These are phyloP conservation scores for Umimayanthus kanabou DNA, from an alignment of 92 coral and sea anemone genomes.

Conservation along the genomic window DNA sequence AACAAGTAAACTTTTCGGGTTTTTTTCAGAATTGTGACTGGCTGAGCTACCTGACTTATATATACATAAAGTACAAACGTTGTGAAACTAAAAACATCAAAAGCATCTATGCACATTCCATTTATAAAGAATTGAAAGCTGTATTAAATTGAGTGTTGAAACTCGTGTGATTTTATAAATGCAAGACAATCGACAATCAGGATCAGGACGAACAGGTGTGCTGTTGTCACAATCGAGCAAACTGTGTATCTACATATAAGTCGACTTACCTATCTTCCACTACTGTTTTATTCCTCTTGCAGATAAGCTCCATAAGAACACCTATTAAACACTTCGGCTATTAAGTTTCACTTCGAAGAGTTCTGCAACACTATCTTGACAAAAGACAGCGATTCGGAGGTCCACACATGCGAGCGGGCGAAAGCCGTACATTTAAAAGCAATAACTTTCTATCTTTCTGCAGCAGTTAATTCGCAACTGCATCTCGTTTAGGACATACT, in stretches of 20 bases:
- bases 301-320: constrained; percentile 22
- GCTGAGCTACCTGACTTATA: constrained; percentile 25
- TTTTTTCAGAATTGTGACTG: constrained; percentile 40
- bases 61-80: constrained; percentile 44
- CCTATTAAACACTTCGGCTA: constrained; percentile 5
- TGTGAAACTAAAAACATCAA: constrained; percentile 37
- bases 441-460: constrained; percentile 27
- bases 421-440: background rate
- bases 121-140: background rate
- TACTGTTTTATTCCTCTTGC: constrained; percentile 40
- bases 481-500: constrained; percentile 21
- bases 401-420: constrained; percentile 18
- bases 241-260: constrained; percentile 6
- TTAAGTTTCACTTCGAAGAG: constrained; percentile 32
- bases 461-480: constrained; percentile 22
- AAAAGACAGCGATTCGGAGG: background rate
- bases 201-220: background rate
- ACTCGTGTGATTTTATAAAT: constrained; percentile 32
- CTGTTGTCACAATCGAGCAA: constrained; percentile 23
- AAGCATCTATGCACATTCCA: background rate
- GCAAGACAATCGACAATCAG: constrained; percentile 9
- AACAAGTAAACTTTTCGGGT: constrained; percentile 37
- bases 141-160: constrained; percentile 13
- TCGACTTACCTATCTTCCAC: constrained; percentile 42
- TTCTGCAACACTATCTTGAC: constrained; percentile 32